A percentile compares a stretch with the other conserved stretches of the same genome.
These are phyloP conservation scores for Felis chaus DNA, from an alignment of 2,113 vertebrate species.

Conservation along the genomic window DNA sequence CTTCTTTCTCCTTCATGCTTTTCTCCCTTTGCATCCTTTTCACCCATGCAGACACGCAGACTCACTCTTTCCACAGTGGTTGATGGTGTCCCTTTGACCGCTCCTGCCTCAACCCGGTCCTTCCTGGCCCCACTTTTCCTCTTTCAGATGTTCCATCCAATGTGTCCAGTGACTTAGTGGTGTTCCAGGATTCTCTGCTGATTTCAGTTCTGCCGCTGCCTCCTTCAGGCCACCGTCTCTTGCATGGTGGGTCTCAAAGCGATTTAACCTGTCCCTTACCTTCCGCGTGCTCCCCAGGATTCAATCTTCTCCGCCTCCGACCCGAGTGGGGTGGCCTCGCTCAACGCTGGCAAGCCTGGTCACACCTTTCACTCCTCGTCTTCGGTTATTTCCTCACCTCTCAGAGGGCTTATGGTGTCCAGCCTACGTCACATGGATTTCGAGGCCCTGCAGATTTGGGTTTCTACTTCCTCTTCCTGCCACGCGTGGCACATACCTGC, in stretches of 20 bases:
- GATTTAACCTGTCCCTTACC: neutral
- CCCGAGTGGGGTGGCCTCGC: neutral
- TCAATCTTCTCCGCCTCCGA: neutral
- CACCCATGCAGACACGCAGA: neutral
- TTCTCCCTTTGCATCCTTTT: neutral
- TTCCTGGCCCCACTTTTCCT: neutral
- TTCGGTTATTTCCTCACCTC: neutral
- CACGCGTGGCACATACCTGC: too few relatives aligned
- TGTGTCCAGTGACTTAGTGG: neutral
- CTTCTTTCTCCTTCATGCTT: neutral
- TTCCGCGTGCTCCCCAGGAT: fast-evolving
- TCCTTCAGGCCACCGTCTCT: neutral
- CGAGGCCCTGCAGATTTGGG: neutral
- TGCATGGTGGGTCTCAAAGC: fast-evolving
- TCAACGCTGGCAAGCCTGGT: neutral
- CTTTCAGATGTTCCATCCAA: neutral
- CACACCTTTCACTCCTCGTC: too few relatives aligned
- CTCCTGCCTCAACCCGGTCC: fast-evolving
- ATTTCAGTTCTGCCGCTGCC: neutral
- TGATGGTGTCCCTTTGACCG: neutral
- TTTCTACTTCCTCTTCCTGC: neutral
- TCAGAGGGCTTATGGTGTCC: too few relatives aligned
- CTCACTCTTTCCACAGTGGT: neutral
- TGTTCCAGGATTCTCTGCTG: neutral
- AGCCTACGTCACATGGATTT: neutral